Percentiles rank a stretch among this genome's conserved stretches.
These are phyloP conservation scores for Selene dorsalis DNA, from an alignment of 2,797 vertebrate species.

Conservation along the genomic window DNA sequence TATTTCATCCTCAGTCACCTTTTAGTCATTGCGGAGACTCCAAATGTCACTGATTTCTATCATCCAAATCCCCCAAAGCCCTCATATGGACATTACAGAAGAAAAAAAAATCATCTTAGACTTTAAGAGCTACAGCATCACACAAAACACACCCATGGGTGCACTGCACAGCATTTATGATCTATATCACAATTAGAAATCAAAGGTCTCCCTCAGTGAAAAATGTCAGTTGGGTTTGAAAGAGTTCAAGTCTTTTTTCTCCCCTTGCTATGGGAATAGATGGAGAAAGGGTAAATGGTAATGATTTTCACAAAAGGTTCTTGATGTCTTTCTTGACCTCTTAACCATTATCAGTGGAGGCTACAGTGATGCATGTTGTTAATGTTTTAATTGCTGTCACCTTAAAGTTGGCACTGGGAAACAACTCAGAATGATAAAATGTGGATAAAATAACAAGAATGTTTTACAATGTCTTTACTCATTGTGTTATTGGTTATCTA, in stretches of 20 bases:
- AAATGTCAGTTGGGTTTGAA: slow-evolving; percentile 72
- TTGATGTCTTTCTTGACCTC: slow-evolving; percentile 64
- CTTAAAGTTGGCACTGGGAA: neutral
- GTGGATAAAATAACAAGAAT: neutral
- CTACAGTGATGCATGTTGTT: neutral
- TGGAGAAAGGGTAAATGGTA: slow-evolving; percentile 69
- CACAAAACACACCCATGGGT: slow-evolving; percentile 69
- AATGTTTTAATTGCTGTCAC: slow-evolving; percentile 25
- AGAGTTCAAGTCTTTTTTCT: slow-evolving; percentile 58
- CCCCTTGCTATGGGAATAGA: slow-evolving; percentile 47
- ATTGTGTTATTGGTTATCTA: too few species aligned
- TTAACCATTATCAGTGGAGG: neutral
- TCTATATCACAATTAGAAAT: slow-evolving; percentile 82
- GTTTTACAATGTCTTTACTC: neutral
- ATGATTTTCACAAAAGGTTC: slow-evolving; percentile 61
- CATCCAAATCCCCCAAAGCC: slow-evolving; percentile 58
- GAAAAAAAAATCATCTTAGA: slow-evolving; percentile 44
- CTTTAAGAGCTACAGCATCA: slow-evolving; percentile 51
- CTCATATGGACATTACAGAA: slow-evolving; percentile 50
- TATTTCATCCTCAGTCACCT: slow-evolving; percentile 69
- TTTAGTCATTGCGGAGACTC: slow-evolving; percentile 67
- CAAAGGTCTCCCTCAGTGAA: slow-evolving; percentile 74
- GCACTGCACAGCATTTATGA: slow-evolving; percentile 66
- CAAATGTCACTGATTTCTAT: slow-evolving; percentile 83
- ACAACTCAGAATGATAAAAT: neutral